Base-by-base conservation (phyloP, 92 coral and sea anemone species). In the Epizoanthus fatuus region DNA sequence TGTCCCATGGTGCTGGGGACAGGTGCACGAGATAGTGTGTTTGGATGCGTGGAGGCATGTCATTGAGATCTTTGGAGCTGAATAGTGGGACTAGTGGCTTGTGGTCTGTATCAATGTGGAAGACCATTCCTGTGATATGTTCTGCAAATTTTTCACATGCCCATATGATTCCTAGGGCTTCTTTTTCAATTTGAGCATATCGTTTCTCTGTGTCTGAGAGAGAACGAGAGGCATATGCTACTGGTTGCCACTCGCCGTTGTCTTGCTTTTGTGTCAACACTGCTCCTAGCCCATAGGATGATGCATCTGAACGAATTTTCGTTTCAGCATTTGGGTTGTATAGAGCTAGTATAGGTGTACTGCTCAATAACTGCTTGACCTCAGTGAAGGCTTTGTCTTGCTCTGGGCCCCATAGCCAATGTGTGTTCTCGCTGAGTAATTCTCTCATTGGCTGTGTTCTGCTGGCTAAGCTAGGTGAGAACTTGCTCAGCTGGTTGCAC, bases 81-180 rank as follows among this genome's bases (percentile, higher is more conserved):
- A 82, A 74, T 74, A 91, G 65, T 16, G 91, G 77, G 19, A 91
- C 49, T 7, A 79, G 38, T 9, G 94, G 94, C 53, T 87, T 90
- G 53, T 90, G 93, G 72, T 73, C 87, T 4, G 84, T 90, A 64
- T 90, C 88, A 40, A 86, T 86, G 80, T 86, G 86, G 75, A 73
- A 86, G 17, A 69, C 88, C 35, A 29, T 68, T 40, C 89, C 91
- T 44, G 66, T 75, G 57, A 90, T 84, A 45, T 79, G 75, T 17
- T 88, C 87, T 12, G 92, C 77, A 45, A 91, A 88, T 64, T 75
- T 55, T 39, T 88, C 92, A 69, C 94, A 80, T 19, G 94, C 88
- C 94, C 87, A 84, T 4, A 90, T 81, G 13, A 88, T 83, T 3
- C 70, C 95, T 11, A 84, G 79, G 5, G 92, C 87, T 35, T 88